Base-by-base conservation (phyloP, 2,888 invertebrate genomes). In the Heteromyza rotundicornis region DNA sequence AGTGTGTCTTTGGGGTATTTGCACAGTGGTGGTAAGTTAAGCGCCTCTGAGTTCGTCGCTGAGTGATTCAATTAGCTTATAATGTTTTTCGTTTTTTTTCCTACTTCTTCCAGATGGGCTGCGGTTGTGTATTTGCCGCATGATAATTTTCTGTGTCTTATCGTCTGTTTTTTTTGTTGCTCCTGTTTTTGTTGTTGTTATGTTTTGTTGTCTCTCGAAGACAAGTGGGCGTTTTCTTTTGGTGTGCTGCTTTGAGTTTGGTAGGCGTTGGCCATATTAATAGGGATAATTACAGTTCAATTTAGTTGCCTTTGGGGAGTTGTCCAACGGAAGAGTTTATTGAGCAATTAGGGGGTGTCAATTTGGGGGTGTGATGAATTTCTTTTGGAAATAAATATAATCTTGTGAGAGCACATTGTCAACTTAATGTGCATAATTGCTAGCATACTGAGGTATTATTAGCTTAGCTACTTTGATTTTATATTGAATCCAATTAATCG, bases 141-240 rank as follows among this genome's bases (percentile, higher is more conserved):
- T 35, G 16, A 51, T 59, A 57, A 51, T 50, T 52, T 55, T 47
- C 27, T 55, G 36, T 55, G 44, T 58, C 63, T 59, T 59, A 63
- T 62, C 57, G 61, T 54, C 61, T 67, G 64, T 61, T 2, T n/a
- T 7, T n/a, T 8, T 40, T 40, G 40, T n/a, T n/a, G n/a, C n/a
- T n/a, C n/a, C n/a, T n/a, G 40, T 7, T 40, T 20, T 47, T 40
- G 47, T 17, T 19, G 47, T 47, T 47, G 40, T 54, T n/a, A n/a
- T n/a, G n/a, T n/a, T n/a, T 40, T 35, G 27, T 54, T 54, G 27
- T 62, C 32, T 44, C 59, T 62, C 59, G 8, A 57, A 65, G 65
- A 65, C 59, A 67, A 67, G 67, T 67, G 67, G 67, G 67, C 67
- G 67, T 67, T 67, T 57, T 62, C 53, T 61, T 64, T 59, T 36